phyloP scores from a whole-genome alignment of 2,888 invertebrate genomes.

The Eristalis intricaria region DNA sequence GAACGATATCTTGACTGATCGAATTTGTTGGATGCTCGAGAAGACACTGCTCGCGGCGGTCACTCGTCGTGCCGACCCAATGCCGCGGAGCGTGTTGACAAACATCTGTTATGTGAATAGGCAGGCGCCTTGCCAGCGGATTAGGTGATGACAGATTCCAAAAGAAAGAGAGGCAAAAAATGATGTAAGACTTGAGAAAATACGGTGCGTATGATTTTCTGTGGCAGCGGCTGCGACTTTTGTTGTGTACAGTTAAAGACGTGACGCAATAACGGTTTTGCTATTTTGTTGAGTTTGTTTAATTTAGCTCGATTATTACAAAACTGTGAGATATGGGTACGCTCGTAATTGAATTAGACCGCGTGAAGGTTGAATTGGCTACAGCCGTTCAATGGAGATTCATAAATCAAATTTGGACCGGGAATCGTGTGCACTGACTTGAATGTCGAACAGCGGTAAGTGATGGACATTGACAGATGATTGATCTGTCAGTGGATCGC shows the following conservation, averaged over 20 bases:
- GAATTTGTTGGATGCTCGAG: conserved; percentile 17
- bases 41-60: background rate
- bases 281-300: conserved; percentile 35
- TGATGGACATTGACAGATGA: background rate
- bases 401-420: background rate
- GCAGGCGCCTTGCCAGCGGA: conserved; percentile 22
- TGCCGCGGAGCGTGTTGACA: conserved; percentile 14
- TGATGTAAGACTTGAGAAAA: conserved; percentile 29
- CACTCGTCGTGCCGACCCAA: background rate
- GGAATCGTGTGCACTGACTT: background rate
- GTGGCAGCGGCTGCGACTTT: background rate
- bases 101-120: conserved; percentile 12
- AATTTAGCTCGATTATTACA: background rate
- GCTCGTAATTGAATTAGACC: conserved; percentile 22
- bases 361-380: conserved; percentile 20
- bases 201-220: conserved; percentile 37
- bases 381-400: background rate
- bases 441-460: background rate
- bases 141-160: conserved; percentile 26
- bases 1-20: conserved; percentile 26
- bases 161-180: background rate
- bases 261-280: conserved; percentile 27
- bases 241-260: background rate
- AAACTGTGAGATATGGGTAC: conserved; percentile 4
- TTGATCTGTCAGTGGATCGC: background rate